Conservation (phyloP, 2,888 invertebrate genomes). For the Folsomia candida region DNA sequence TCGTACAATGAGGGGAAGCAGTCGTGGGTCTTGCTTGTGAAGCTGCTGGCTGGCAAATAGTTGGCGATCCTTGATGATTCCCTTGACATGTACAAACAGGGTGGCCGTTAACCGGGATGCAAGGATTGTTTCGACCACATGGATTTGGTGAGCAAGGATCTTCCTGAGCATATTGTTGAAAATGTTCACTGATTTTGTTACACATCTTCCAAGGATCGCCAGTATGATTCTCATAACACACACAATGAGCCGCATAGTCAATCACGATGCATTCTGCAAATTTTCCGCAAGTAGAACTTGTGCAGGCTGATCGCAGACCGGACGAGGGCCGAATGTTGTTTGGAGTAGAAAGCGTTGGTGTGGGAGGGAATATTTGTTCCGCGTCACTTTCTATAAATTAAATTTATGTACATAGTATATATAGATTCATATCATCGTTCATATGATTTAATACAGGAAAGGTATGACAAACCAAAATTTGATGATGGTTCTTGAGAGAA, state of each 20-base stretch:
- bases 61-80: constrained; percentile 50
- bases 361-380: not conserved
- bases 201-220: constrained; percentile 39
- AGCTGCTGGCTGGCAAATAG: constrained; percentile 42
- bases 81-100: constrained; percentile 52
- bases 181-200: constrained; percentile 23
- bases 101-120: constrained; percentile 46
- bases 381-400: not conserved
- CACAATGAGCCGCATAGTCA: constrained; percentile 42
- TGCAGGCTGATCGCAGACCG: constrained; percentile 23
- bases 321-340: not conserved
- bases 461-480: too few species aligned
- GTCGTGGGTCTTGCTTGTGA: not conserved
- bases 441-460: too few species aligned
- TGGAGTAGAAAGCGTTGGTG: not conserved
- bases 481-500: not conserved
- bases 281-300: constrained; percentile 34
- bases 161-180: constrained; percentile 20
- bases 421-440: not conserved
- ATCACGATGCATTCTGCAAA: constrained; percentile 42
- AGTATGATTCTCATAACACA: constrained; percentile 40
- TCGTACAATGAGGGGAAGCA: constrained; percentile 51
- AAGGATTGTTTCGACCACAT: constrained; percentile 58
- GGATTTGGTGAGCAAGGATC: constrained; percentile 65
- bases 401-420: not conserved